A percentile compares a stretch with the other conserved stretches of the same genome.
Evolutionary conservation across 2,797 vertebrate species (phyloP).

Genomic region (Eospalax fontanierii): DNA sequence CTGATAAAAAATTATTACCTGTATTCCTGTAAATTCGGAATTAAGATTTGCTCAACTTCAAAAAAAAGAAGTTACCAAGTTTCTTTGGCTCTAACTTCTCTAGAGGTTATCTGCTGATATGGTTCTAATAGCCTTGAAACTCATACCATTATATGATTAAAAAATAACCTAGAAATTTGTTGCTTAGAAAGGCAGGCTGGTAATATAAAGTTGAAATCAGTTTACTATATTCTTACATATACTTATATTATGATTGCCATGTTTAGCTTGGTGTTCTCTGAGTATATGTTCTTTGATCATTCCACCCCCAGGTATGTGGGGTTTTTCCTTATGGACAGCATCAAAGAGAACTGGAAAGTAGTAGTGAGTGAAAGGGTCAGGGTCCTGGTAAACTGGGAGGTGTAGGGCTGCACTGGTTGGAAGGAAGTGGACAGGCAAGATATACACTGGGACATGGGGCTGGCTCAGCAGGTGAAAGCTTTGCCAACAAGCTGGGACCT

Average conservation of each 20-base stretch:
- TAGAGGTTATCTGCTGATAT: no score
- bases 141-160: neutral
- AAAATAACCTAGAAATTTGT: slow-evolving; percentile 9
- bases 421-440: no score
- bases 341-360: neutral
- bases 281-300: neutral
- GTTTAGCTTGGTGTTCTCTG: neutral
- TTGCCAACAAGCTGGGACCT: neutral
- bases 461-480: neutral
- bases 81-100: no score
- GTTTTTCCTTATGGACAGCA: neutral
- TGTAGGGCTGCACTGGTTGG: neutral
- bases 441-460: no score
- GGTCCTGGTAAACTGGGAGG: neutral
- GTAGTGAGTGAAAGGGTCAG: neutral
- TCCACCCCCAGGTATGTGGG: no score
- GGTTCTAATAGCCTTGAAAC: no score
- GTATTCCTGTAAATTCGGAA: no score
- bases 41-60: no score
- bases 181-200: slow-evolving; percentile 7
- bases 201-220: neutral
- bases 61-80: no score
- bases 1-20: no score
- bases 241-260: neutral
- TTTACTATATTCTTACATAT: neutral